Evolutionary conservation across 2,888 invertebrate genomes (phyloP).

Genomic region (Phorcus lineatus): DNA sequence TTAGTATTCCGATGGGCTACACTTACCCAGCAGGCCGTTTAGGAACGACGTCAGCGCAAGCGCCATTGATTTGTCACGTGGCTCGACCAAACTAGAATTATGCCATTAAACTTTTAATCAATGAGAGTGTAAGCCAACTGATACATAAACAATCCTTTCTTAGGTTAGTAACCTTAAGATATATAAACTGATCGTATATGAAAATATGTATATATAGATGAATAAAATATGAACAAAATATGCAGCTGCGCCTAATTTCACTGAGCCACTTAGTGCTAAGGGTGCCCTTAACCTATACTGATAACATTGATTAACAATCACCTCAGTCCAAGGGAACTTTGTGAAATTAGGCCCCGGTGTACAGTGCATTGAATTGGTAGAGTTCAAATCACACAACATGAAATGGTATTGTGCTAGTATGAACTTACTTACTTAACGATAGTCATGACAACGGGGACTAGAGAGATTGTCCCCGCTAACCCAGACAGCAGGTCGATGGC

Average conservation of each 20-base stretch:
- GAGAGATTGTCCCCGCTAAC: not conserved
- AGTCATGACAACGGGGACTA: not conserved
- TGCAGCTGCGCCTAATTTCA: too few relatives aligned
- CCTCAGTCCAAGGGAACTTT: too few relatives aligned
- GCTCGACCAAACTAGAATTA: not conserved
- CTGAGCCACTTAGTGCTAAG: too few relatives aligned
- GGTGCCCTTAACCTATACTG: too few relatives aligned
- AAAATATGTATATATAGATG: too few relatives aligned
- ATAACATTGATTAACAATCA: too few relatives aligned
- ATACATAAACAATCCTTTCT: not conserved
- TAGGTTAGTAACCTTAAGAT: not conserved
- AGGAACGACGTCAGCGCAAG: not conserved
- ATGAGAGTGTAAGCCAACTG: not conserved
- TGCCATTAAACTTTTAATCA: not conserved
- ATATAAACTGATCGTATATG: not conserved
- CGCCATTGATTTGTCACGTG: not conserved
- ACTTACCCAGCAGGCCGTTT: not conserved
- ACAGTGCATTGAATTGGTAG: not conserved
- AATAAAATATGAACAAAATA: too few relatives aligned
- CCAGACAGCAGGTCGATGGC: not conserved
- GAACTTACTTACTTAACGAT: not conserved
- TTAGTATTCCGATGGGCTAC: not conserved
- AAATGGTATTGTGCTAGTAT: not conserved
- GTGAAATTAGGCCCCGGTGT: too few relatives aligned
- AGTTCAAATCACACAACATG: not conserved